Percentiles rank a stretch among this genome's conserved stretches.
phyloP scores from a whole-genome alignment of 2,113 vertebrate genomes.

The Hoplias malabaricus region DNA sequence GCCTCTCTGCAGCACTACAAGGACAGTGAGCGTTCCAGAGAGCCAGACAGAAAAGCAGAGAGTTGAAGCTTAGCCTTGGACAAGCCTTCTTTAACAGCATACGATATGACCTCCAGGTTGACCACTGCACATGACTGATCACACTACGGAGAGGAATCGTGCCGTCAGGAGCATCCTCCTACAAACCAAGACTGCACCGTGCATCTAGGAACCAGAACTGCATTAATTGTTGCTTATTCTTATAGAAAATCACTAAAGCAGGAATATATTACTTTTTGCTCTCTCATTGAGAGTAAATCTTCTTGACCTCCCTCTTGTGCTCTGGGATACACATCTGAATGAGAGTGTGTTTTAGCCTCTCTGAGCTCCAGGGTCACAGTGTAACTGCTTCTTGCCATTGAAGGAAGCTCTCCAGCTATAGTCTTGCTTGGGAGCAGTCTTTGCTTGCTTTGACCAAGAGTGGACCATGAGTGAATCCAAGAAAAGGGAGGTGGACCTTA shows the following conservation, averaged over 20 bases:
- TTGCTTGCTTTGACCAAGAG: background rate
- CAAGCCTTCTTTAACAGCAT: constrained; percentile 24
- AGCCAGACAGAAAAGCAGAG: constrained; percentile 48
- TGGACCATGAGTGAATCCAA: constrained; percentile 67
- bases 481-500: constrained; percentile 78
- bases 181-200: constrained; percentile 17
- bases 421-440: background rate
- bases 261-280: background rate
- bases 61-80: constrained; percentile 46
- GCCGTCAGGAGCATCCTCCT: constrained; percentile 23
- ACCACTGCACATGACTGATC: constrained; percentile 26
- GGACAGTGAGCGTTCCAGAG: constrained; percentile 51
- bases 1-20: constrained; percentile 54
- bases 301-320: background rate
- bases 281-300: background rate
- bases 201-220: background rate
- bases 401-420: background rate
- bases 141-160: background rate
- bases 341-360: constrained; percentile 8
- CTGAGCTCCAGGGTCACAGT: constrained; percentile 28
- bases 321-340: background rate
- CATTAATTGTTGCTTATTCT: background rate
- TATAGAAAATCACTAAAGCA: background rate
- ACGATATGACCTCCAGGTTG: background rate
- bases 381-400: background rate